phyloP scores from a whole-genome alignment of 2,888 invertebrate species.

The Ypsolopha scabrella region DNA sequence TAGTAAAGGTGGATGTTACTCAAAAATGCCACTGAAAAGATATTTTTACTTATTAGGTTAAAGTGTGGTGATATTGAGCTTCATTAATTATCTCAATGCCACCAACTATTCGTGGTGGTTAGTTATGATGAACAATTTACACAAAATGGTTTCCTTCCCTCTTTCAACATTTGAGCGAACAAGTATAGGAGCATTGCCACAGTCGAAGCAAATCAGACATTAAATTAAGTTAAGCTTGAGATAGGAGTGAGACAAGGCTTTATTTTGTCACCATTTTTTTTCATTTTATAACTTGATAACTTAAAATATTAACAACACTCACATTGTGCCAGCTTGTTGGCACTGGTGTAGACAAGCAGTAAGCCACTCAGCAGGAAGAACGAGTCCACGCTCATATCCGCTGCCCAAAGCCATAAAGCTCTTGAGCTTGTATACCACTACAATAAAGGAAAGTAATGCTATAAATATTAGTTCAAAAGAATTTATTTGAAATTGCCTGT shows the following conservation, averaged over 20 bases:
- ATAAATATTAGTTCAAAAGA: not conserved
- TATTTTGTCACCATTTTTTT: no score
- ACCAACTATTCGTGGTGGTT: no score
- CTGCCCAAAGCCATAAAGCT: not conserved
- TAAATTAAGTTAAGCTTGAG: no score
- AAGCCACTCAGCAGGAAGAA: not conserved
- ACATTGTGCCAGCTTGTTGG: not conserved
- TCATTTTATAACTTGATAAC: no score
- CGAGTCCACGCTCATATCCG: not conserved
- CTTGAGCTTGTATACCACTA: not conserved
- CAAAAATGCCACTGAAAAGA: constrained; percentile 31
- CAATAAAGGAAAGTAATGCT: not conserved
- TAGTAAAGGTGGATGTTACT: constrained; percentile 43
- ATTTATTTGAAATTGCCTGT: not conserved
- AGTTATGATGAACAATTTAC: no score
- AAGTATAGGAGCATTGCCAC: no score
- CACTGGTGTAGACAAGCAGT: not conserved
- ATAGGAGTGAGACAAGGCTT: no score
- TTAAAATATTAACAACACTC: not conserved
- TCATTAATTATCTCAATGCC: no score
- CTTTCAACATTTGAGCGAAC: no score
- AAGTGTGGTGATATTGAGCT: no score
- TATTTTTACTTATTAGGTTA: not conserved
- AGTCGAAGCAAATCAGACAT: no score
- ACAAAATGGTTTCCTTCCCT: no score